Percentiles rank a stretch among this genome's conserved stretches.
Evolutionary conservation across 2,797 vertebrate species (phyloP).

Genomic region (Valencia hispanica): DNA sequence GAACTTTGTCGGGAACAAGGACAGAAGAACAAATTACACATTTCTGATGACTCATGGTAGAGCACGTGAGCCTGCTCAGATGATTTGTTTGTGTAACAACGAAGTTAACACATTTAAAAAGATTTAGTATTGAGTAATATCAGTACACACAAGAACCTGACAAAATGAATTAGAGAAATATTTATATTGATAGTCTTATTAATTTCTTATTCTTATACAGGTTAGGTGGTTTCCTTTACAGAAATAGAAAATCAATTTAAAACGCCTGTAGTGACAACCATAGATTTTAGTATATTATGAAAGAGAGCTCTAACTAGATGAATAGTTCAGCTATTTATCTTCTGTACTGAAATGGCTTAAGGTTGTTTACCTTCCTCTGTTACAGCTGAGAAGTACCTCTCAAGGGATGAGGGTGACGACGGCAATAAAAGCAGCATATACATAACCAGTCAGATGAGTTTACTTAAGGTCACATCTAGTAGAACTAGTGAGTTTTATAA

Average conservation of each 20-base stretch:
- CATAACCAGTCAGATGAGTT: not conserved
- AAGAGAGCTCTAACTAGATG: not conserved
- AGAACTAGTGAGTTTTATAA: not conserved
- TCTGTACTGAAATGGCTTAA: not conserved
- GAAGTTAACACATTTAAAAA: slow-evolving; percentile 18
- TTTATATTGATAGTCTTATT: no score
- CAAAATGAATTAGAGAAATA: slow-evolving; percentile 1
- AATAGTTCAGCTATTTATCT: not conserved
- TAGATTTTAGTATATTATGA: not conserved
- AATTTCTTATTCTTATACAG: not conserved
- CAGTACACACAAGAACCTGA: slow-evolving; percentile 14
- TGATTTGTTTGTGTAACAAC: slow-evolving; percentile 5
- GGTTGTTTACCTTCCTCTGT: not conserved
- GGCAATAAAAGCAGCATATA: not conserved
- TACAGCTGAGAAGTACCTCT: not conserved
- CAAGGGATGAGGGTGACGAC: not conserved
- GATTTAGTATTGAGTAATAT: slow-evolving; percentile 35
- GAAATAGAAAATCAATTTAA: not conserved
- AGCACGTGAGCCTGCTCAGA: slow-evolving; percentile 27
- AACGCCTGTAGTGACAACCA: not conserved
- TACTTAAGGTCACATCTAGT: not conserved
- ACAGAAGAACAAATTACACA: no score
- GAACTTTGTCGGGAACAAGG: not conserved
- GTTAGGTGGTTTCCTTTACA: not conserved
- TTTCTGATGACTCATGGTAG: slow-evolving; percentile 23